Evolutionary conservation across 2,888 invertebrate genomes (phyloP).

Genomic region (Malthinus seriepunctatus): DNA sequence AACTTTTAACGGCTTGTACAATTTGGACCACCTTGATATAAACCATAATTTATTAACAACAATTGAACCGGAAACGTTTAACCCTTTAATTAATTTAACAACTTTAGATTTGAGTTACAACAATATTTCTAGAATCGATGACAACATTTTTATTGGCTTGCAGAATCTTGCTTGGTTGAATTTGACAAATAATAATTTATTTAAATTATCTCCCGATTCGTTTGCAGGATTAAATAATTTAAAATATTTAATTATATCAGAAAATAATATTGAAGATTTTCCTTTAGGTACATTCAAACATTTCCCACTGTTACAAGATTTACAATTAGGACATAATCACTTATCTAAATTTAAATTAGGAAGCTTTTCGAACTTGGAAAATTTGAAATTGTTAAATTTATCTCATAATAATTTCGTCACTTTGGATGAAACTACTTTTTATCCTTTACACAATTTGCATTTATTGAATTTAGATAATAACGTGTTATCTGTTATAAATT

Average conservation of each 20-base stretch:
- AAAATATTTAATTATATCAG: background rate
- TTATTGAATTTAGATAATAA: conserved; percentile 1
- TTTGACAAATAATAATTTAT: background rate
- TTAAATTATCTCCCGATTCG: background rate
- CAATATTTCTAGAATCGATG: conserved; percentile 4
- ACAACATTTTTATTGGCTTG: conserved; percentile 4
- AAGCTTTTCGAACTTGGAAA: no score
- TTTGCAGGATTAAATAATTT: conserved; percentile 2
- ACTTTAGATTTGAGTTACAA: conserved; percentile 7
- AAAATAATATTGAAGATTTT: background rate
- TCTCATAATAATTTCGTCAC: background rate
- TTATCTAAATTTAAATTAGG: no score
- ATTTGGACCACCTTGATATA: background rate
- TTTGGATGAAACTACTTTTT: background rate
- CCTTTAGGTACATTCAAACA: background rate
- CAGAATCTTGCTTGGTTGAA: background rate
- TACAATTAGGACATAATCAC: conserved; percentile 1
- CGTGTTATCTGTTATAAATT: background rate
- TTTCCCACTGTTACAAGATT: background rate
- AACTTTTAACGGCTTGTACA: background rate
- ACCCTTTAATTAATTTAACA: background rate
- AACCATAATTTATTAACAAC: background rate
- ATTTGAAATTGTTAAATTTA: no score
- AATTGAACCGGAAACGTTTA: background rate
- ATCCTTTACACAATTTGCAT: background rate